Conservation (phyloP, 2,888 invertebrate genomes). For the Gastracanthus pulcherrimus region DNA sequence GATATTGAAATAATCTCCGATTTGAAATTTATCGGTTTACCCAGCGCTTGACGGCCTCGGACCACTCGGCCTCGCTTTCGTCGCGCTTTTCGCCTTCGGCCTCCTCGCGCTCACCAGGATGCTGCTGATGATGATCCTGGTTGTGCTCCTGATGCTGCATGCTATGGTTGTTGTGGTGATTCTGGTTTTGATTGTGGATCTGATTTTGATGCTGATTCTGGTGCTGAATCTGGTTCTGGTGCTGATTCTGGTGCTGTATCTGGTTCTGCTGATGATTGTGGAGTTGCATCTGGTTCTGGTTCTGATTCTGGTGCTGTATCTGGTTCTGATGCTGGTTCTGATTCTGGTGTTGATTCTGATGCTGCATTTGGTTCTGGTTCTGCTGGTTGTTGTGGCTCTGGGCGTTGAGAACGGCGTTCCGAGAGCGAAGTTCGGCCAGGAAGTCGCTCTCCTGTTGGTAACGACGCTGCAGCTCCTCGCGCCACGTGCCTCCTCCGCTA, state of each 20-base stretch:
- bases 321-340: constrained; percentile 11
- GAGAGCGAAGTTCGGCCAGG: constrained; percentile 79
- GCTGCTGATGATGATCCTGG: constrained; percentile 56
- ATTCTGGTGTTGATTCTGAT: constrained; percentile 3
- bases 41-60: constrained; percentile 84
- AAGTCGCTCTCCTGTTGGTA: constrained; percentile 81
- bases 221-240: neutral
- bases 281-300: constrained; percentile 18
- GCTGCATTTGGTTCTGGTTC: neutral
- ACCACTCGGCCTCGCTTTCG: constrained; percentile 79
- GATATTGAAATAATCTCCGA: no score
- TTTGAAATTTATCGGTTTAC: constrained; percentile 81
- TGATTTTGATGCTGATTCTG: constrained; percentile 20
- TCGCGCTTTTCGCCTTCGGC: constrained; percentile 78
- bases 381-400: constrained; percentile 43
- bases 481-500: constrained; percentile 80
- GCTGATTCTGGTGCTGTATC: neutral
- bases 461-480: constrained; percentile 80
- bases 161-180: no score
- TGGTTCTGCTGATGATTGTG: neutral
- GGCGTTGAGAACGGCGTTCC: constrained; percentile 72
- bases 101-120: constrained; percentile 76
- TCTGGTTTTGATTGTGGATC: neutral
- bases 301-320: neutral
- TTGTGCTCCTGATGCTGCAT: constrained; percentile 17